phyloP scores from a whole-genome alignment of 1,140 invertebrate genomes.

The Trichoplusia ni region DNA sequence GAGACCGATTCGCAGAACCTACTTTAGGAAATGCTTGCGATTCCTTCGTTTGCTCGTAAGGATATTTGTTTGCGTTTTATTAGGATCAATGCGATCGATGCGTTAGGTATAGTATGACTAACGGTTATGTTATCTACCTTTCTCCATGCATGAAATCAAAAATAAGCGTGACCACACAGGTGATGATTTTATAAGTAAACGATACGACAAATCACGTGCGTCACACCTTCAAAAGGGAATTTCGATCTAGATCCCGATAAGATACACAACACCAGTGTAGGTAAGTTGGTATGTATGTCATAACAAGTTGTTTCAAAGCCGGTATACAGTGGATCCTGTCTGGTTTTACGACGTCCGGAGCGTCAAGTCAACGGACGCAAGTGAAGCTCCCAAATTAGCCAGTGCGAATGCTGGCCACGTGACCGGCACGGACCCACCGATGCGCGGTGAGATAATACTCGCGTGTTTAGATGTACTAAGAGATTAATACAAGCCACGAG shows the following conservation, averaged over 20 bases:
- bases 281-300: constrained; percentile 17
- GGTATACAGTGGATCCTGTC: constrained; percentile 46
- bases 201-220: constrained; percentile 14
- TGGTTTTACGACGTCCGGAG: constrained; percentile 63
- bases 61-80: neutral
- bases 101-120: too few species aligned
- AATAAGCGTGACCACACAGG: neutral
- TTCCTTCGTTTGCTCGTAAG: neutral
- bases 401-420: constrained; percentile 65
- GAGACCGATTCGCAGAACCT: constrained; percentile 4
- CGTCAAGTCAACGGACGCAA: constrained; percentile 61
- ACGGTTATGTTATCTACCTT: neutral
- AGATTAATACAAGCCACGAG: constrained; percentile 15
- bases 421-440: constrained; percentile 31
- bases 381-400: constrained; percentile 63
- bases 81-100: too few species aligned
- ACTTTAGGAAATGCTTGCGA: constrained; percentile 22
- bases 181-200: neutral
- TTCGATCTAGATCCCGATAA: constrained; percentile 28
- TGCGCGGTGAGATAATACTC: constrained; percentile 56
- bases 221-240: constrained; percentile 17
- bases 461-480: constrained; percentile 41
- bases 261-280: constrained; percentile 13
- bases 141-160: neutral
- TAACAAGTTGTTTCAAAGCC: constrained; percentile 25